Conservation (phyloP, 2,113 vertebrate genomes). For the Sinocyclocheilus grahami region DNA sequence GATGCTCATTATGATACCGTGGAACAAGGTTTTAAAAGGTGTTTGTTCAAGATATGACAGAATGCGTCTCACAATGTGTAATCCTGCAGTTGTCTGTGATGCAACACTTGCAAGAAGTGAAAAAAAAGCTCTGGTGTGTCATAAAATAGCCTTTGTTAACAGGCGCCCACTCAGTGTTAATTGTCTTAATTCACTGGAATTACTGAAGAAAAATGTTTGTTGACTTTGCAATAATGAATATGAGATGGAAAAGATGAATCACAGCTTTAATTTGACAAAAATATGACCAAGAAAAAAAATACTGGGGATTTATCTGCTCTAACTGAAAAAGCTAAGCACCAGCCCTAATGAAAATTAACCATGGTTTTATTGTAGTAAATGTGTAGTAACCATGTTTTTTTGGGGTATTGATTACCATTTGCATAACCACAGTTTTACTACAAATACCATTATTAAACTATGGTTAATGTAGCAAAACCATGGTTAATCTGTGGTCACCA, state of each 20-base stretch:
- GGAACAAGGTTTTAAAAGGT: slow-evolving; percentile 35
- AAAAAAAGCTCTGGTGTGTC: neutral
- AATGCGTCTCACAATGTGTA: slow-evolving; percentile 4
- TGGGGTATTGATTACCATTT: too few relatives aligned
- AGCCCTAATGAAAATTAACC: too few relatives aligned
- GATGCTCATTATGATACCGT: slow-evolving; percentile 30
- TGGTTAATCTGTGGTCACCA: too few relatives aligned
- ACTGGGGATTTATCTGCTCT: neutral
- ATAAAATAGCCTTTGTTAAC: neutral
- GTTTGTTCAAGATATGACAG: slow-evolving; percentile 43
- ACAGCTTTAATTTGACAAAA: neutral
- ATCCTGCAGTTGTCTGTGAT: slow-evolving; percentile 2
- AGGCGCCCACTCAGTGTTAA: neutral
- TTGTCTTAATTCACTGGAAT: neutral
- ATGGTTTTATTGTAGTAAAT: too few relatives aligned
- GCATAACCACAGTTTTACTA: too few relatives aligned
- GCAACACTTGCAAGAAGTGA: neutral
- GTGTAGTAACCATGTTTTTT: too few relatives aligned
- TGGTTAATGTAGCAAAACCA: too few relatives aligned
- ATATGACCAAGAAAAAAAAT: neutral
- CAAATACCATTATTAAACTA: too few relatives aligned
- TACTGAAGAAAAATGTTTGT: neutral
- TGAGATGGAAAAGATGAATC: too few relatives aligned
- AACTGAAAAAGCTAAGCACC: too few relatives aligned
- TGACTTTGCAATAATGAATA: neutral